Conservation (phyloP, 2,113 vertebrate species). For the Anoura caudifer region DNA sequence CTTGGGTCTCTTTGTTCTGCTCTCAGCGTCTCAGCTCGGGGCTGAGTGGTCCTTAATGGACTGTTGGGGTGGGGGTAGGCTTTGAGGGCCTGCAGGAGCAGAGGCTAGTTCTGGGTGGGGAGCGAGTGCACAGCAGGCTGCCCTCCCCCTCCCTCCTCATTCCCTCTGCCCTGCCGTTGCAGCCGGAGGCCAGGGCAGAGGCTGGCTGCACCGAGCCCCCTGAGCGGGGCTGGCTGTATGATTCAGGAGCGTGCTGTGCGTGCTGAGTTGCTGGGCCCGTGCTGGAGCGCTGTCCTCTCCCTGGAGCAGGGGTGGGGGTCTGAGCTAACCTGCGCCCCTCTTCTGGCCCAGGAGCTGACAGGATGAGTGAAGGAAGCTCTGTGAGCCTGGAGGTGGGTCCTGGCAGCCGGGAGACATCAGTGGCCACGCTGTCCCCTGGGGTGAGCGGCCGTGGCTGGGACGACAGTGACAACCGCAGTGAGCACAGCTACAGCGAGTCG, state of each 20-base stretch:
- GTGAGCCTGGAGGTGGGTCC: constrained; percentile 86
- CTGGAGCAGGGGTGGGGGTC: background rate
- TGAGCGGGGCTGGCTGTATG: constrained; percentile 6
- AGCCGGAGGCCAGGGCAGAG: background rate
- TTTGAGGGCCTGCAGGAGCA: constrained; percentile 57
- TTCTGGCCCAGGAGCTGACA: constrained; percentile 77
- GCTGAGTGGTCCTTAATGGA: constrained; percentile 65
- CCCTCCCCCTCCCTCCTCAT: background rate
- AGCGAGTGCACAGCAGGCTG: background rate
- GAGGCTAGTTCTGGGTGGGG: constrained; percentile 32
- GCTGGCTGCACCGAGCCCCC: constrained; percentile 29
- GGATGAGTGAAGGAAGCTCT: constrained; percentile 84
- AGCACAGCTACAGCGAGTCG: constrained; percentile 90
- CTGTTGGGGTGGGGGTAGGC: background rate
- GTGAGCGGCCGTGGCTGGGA: constrained; percentile 81
- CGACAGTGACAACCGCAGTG: constrained; percentile 78
- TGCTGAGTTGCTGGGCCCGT: background rate
- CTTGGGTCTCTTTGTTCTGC: constrained; percentile 48
- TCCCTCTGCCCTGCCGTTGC: background rate
- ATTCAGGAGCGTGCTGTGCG: constrained; percentile 17
- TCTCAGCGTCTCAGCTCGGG: background rate
- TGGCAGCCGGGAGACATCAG: constrained; percentile 89
- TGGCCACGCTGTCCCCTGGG: constrained; percentile 82
- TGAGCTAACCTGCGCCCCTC: constrained; percentile 31
- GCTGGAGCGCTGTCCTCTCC: background rate